phyloP scores from a whole-genome alignment of 2,113 vertebrate genomes.

The Larimichthys polyactis region DNA sequence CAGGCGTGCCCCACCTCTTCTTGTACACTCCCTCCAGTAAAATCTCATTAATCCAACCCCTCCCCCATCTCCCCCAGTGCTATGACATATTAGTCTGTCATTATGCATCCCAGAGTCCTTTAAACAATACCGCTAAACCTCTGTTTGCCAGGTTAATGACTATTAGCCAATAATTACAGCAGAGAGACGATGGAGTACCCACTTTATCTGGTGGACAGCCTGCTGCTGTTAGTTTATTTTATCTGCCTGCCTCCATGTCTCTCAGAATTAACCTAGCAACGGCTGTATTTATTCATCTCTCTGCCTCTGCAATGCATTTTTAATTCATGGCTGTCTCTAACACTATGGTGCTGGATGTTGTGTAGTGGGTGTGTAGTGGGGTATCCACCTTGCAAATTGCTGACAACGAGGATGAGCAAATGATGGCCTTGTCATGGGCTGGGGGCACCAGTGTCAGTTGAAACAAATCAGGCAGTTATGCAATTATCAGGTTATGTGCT shows the following conservation, averaged over 20 bases:
- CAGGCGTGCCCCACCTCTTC: constrained; percentile 88
- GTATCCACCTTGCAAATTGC: constrained; percentile 90
- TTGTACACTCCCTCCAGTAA: constrained; percentile 84
- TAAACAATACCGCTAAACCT: constrained; percentile 99
- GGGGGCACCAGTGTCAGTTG: constrained; percentile 88
- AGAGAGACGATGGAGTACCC: constrained; percentile 93
- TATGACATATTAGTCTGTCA: constrained; percentile 99
- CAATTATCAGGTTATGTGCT: constrained; percentile 87
- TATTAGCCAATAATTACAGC: constrained; percentile 99
- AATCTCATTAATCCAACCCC: constrained; percentile 87
- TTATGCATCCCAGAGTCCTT: constrained; percentile 98
- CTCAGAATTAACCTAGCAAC: constrained; percentile 91
- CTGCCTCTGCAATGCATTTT: constrained; percentile 59
- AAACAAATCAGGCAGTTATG: constrained; percentile 87
- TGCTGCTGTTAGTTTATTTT: constrained; percentile 84
- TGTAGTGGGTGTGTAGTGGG: constrained; percentile 57
- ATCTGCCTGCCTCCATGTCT: constrained; percentile 88
- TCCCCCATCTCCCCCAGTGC: constrained; percentile 88
- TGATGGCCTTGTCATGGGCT: constrained; percentile 90
- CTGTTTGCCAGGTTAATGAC: constrained; percentile 99
- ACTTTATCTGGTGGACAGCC: constrained; percentile 93
- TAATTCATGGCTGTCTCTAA: constrained; percentile 67
- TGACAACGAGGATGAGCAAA: constrained; percentile 91
- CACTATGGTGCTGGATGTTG: constrained; percentile 46
- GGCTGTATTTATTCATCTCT: constrained; percentile 91